A percentile compares a stretch with the other conserved stretches of the same genome.
These are phyloP conservation scores for Hippocampus guttulatus DNA, from an alignment of 2,113 vertebrate species.

Conservation along the genomic window DNA sequence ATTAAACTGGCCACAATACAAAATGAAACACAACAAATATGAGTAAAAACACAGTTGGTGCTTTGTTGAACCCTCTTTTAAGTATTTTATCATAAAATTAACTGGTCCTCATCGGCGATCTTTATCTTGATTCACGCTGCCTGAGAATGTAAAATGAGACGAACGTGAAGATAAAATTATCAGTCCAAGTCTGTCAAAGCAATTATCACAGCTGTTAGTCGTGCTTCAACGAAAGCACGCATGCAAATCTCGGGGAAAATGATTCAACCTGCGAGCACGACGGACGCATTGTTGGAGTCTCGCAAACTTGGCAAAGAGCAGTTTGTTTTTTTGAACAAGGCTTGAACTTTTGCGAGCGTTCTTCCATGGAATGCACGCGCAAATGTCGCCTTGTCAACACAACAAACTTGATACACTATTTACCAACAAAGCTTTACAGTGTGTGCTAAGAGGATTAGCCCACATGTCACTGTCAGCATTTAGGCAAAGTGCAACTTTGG, in stretches of 20 bases:
- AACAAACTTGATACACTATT: constrained; percentile 4
- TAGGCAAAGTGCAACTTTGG: constrained; percentile 1
- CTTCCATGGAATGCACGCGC: background rate
- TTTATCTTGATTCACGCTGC: constrained; percentile 2
- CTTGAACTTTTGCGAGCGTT: constrained; percentile 1
- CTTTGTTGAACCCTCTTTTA: background rate
- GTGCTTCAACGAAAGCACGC: background rate
- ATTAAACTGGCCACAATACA: too few species aligned
- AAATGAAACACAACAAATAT: background rate
- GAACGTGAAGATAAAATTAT: constrained; percentile 3
- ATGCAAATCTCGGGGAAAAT: background rate
- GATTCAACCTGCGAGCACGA: background rate
- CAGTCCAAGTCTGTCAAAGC: constrained; percentile 3
- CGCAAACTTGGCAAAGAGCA: background rate
- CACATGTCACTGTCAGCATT: constrained; percentile 4
- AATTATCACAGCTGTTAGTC: background rate
- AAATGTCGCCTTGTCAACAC: background rate
- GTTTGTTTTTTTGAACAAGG: background rate
- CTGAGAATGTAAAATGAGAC: background rate
- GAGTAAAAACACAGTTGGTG: background rate
- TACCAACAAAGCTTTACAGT: constrained; percentile 10
- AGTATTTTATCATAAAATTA: background rate
- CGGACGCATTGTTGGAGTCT: background rate
- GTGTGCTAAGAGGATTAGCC: constrained; percentile 3
- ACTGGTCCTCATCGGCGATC: background rate